Conservation (phyloP, 2,797 vertebrate genomes). For the Ambastaia sidthimunki region DNA sequence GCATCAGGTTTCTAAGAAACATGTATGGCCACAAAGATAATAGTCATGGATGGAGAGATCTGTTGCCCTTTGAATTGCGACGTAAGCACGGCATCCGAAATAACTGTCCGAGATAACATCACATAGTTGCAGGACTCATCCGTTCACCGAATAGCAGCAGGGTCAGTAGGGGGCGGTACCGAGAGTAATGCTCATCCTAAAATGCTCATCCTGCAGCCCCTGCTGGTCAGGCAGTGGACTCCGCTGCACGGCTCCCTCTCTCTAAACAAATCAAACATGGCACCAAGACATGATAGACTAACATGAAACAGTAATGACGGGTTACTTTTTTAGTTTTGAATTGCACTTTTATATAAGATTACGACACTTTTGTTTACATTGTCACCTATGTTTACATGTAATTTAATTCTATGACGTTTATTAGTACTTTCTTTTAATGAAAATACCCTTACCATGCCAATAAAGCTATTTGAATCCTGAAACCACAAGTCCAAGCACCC, state of each 20-base stretch:
- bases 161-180: constrained; percentile 42
- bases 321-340: neutral
- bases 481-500: neutral
- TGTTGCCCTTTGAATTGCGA: neutral
- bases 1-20: constrained; percentile 4
- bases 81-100: neutral
- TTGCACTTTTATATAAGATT: neutral
- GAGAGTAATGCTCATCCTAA: constrained; percentile 40
- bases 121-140: constrained; percentile 3
- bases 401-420: neutral
- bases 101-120: neutral
- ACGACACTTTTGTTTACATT: neutral
- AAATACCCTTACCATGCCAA: neutral
- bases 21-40: neutral
- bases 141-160: neutral
- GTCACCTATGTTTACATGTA: neutral
- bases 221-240: constrained; percentile 59
- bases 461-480: too few species aligned
- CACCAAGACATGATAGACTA: neutral
- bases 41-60: neutral
- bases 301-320: too few species aligned
- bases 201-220: constrained; percentile 60
- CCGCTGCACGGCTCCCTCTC: neutral
- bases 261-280: neutral
- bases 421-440: neutral